These are phyloP conservation scores for Diadophis punctatus DNA, from an alignment of 2,113 vertebrate species.

Conservation along the genomic window DNA sequence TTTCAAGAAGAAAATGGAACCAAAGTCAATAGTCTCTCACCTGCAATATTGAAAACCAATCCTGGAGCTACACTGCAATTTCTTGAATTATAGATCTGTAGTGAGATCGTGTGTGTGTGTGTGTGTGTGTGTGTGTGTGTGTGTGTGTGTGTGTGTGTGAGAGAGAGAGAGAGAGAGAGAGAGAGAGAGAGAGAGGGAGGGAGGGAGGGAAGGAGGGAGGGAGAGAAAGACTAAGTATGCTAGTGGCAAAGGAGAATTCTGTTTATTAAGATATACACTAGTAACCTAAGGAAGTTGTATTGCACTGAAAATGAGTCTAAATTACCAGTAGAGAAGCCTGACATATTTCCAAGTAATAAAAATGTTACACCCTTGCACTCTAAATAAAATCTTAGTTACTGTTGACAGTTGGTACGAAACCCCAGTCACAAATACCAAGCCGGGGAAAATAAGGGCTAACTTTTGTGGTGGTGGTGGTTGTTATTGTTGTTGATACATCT, in stretches of 20 bases:
- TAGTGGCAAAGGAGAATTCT: constrained; percentile 46
- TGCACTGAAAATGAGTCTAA: constrained; percentile 69
- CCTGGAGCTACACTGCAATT: constrained; percentile 53
- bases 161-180: too few species aligned
- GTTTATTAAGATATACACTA: constrained; percentile 71
- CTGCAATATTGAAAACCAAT: constrained; percentile 62
- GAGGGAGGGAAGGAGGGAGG: accelerated
- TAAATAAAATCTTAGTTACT: constrained; percentile 76
- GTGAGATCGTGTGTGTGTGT: constrained; percentile 55
- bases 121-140: not conserved
- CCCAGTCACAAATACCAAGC: constrained; percentile 67
- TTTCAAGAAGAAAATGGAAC: constrained; percentile 33
- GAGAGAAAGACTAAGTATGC: constrained; percentile 13
- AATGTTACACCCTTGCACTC: constrained; percentile 67
- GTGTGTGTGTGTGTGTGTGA: not conserved
- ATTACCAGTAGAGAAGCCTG: constrained; percentile 72
- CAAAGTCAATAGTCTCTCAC: constrained; percentile 48
- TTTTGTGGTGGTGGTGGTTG: constrained; percentile 50
- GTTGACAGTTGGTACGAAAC: constrained; percentile 70
- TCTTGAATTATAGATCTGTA: constrained; percentile 53
- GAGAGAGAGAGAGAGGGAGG: too few species aligned
- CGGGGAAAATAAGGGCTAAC: constrained; percentile 68
- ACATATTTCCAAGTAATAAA: constrained; percentile 75
- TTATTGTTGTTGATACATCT: constrained; percentile 64
- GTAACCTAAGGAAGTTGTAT: constrained; percentile 62